These are phyloP conservation scores for Irena cyanogastra DNA, from an alignment of 2,113 vertebrate species.

Conservation along the genomic window DNA sequence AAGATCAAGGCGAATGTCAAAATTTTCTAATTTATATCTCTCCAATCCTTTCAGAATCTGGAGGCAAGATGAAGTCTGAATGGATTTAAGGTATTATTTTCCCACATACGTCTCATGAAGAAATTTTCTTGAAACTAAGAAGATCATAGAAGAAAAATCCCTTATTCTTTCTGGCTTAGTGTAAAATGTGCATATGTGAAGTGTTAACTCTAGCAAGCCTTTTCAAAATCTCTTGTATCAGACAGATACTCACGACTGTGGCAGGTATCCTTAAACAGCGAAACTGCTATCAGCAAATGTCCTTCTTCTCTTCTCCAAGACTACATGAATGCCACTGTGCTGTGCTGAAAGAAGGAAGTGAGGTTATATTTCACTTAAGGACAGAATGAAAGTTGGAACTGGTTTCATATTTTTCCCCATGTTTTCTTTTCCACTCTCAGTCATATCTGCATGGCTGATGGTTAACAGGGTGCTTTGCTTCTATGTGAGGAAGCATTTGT, in stretches of 20 bases:
- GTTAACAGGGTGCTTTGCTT: conserved; percentile 22
- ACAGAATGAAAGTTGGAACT: neutral
- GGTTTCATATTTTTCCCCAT: neutral
- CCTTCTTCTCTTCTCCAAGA: neutral
- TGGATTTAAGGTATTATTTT: neutral
- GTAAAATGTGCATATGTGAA: neutral
- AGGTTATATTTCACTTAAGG: neutral
- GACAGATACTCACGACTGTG: neutral
- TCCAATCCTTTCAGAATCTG: neutral
- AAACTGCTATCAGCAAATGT: neutral
- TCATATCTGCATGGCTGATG: conserved; percentile 10
- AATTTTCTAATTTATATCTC: conserved; percentile 14
- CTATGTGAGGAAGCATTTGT: conserved; percentile 18
- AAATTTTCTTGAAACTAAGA: conserved; percentile 2
- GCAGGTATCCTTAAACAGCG: neutral
- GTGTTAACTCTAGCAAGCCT: neutral
- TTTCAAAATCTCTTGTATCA: conserved; percentile 5
- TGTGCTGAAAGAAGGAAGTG: neutral
- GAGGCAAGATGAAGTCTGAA: neutral
- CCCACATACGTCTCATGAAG: neutral
- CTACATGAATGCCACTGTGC: neutral
- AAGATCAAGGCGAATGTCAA: conserved; percentile 15
- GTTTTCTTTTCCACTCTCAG: conserved; percentile 23
- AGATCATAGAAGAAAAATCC: neutral
- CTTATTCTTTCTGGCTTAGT: neutral